Evolutionary conservation across 1,140 invertebrate genomes (phyloP), one percentile per base, ranked within the genome.

Genomic region (Macrobrachium nipponense): DNA sequence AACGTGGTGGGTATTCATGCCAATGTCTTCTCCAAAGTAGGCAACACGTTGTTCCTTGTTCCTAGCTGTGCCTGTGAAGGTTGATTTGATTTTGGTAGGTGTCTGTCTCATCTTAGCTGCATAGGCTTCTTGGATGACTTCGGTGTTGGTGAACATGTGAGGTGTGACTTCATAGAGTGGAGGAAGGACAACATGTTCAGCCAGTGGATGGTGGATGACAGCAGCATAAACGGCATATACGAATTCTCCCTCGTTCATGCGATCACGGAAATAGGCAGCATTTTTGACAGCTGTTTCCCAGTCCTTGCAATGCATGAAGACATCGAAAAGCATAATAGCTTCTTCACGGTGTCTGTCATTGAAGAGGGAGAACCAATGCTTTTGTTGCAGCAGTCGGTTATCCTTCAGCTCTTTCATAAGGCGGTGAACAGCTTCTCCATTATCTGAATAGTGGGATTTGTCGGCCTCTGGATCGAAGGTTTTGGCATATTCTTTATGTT

Each of bases 141-240:
- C 82, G 43, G 73, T 85, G 82, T 85, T 79, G 14, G 76, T 79
- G 62, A 85, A 85, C 61, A 85, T 43, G 62, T 85, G 82, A 72
- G 82, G 76, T 20, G 76, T 85, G 51, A 85, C 76, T 60, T 85
- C 82, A 68, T 85, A 85, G 75, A 85, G 82, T 10, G 82, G 82
- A 18, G 82, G 82, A 36, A 85, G 66, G 12, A 79, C 76, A 23
- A 85, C 64, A 27, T 72, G 7, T n/a, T 78, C n/a, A 51, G 62
- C 36, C 62, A 85, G 12, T 2, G 20, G 4, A 12, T 75, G 68
- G 64, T 85, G 82, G 17, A 61, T 79, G 23, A 85, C 76, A 17
- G 62, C 82, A 75, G 51, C 51, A 59, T 79, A 85, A n/a, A 79
- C 2, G 14, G 82, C 82, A 64, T 85, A 85, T 2, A 85, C 76